A percentile compares a stretch with the other conserved stretches of the same genome.
These are phyloP conservation scores for Rhopalosiphum nymphaeae DNA, from an alignment of 2,888 invertebrate genomes.

Conservation along the genomic window DNA sequence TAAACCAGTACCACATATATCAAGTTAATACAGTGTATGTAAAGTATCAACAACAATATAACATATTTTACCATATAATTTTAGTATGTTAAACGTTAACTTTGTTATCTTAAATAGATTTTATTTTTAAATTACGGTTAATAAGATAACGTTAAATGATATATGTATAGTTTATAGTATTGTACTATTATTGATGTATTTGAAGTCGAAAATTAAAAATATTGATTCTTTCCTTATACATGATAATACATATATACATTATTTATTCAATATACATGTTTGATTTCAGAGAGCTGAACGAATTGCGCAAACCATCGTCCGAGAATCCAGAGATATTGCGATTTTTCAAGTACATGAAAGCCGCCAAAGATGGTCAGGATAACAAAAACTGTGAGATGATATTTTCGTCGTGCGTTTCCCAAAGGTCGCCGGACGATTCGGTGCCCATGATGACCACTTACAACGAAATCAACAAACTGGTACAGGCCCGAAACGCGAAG, in stretches of 20 bases:
- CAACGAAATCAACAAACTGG: slow-evolving; percentile 89
- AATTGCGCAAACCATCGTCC: slow-evolving; percentile 84
- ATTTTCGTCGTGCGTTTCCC: slow-evolving; percentile 77
- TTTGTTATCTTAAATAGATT: neutral
- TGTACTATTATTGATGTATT: no score
- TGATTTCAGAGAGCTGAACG: slow-evolving; percentile 82
- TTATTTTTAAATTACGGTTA: neutral
- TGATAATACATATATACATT: no score
- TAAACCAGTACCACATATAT: neutral
- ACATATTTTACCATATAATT: neutral
- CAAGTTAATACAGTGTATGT: neutral
- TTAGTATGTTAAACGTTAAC: neutral
- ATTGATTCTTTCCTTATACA: no score
- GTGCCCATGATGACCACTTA: slow-evolving; percentile 90
- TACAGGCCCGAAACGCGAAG: slow-evolving; percentile 76
- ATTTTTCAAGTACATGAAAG: slow-evolving; percentile 92
- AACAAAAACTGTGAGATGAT: slow-evolving; percentile 80
- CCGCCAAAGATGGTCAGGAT: slow-evolving; percentile 89
- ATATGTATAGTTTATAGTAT: no score
- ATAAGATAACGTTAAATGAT: neutral
- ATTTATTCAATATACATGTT: neutral
- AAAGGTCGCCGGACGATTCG: slow-evolving; percentile 76
- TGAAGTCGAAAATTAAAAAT: no score
- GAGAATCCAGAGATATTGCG: slow-evolving; percentile 89
- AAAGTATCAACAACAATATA: neutral